phyloP scores from a whole-genome alignment of 2,888 invertebrate species.

The Willowsia nigromaculata region DNA sequence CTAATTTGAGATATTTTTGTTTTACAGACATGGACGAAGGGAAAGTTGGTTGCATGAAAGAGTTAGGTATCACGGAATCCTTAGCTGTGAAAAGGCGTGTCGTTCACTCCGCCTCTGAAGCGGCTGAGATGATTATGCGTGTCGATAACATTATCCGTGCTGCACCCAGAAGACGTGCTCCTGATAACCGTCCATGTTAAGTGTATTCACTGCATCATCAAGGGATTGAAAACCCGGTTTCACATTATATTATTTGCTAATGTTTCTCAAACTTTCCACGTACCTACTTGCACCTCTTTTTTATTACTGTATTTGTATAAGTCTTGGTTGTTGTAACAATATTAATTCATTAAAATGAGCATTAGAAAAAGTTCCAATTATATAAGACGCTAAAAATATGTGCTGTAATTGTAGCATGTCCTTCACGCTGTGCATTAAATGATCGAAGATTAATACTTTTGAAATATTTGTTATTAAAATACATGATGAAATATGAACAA shows the following conservation, averaged over 20 bases:
- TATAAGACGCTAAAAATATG: too few species aligned
- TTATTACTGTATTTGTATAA: neutral
- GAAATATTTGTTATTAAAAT: neutral
- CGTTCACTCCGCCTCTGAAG: constrained; percentile 95
- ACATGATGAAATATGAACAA: neutral
- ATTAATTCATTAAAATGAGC: neutral
- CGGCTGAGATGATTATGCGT: constrained; percentile 98
- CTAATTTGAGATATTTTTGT: neutral
- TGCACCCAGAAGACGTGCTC: constrained; percentile 92
- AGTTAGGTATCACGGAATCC: constrained; percentile 96
- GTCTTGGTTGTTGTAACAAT: neutral
- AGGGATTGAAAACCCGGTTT: neutral
- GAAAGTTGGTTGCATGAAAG: constrained; percentile 92
- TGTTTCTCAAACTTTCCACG: constrained; percentile 5
- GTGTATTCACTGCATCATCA: neutral
- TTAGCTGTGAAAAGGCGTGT: constrained; percentile 98
- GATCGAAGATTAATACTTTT: neutral
- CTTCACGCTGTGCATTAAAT: neutral
- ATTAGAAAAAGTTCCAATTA: neutral
- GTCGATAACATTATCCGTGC: constrained; percentile 98
- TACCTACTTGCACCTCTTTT: constrained; percentile 2
- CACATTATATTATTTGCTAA: neutral
- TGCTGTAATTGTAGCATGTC: too few species aligned
- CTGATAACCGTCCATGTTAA: constrained; percentile 92
- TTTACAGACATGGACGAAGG: constrained; percentile 93